A percentile compares a stretch with the other conserved stretches of the same genome.
Conservation (phyloP, 2,797 vertebrate genomes). For the Lithobates sylvaticus region DNA sequence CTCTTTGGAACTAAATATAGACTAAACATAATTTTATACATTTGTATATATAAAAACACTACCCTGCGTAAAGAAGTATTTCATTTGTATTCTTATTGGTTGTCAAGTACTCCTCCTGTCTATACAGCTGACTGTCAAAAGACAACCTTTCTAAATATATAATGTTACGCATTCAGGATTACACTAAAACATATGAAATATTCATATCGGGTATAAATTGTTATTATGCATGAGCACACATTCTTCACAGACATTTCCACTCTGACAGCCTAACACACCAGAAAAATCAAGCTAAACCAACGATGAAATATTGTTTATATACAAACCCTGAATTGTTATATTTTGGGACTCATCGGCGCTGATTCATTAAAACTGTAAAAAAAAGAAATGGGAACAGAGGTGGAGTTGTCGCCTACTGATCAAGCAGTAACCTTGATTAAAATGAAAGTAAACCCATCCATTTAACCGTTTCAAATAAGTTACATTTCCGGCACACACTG, state of each 20-base stretch:
- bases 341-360: too few relatives aligned
- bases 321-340: background rate
- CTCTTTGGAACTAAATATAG: background rate
- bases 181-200: slow-evolving; percentile 41
- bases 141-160: slow-evolving; percentile 34
- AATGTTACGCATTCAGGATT: slow-evolving; percentile 37
- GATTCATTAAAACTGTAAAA: too few relatives aligned
- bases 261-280: background rate
- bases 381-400: too few relatives aligned
- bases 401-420: too few relatives aligned
- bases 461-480: too few relatives aligned
- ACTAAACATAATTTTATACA: background rate
- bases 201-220: slow-evolving; percentile 38
- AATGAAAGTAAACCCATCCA: too few relatives aligned
- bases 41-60: background rate
- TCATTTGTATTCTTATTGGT: background rate
- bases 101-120: background rate
- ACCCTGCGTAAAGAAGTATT: background rate
- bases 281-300: background rate
- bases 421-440: too few relatives aligned
- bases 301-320: background rate
- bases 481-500: too few relatives aligned
- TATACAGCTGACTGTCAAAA: too few relatives aligned
- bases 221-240: slow-evolving; percentile 54
- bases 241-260: slow-evolving; percentile 1